These are phyloP conservation scores for Pseudopodoces humilis DNA, from an alignment of 2,113 vertebrate species.

Conservation along the genomic window DNA sequence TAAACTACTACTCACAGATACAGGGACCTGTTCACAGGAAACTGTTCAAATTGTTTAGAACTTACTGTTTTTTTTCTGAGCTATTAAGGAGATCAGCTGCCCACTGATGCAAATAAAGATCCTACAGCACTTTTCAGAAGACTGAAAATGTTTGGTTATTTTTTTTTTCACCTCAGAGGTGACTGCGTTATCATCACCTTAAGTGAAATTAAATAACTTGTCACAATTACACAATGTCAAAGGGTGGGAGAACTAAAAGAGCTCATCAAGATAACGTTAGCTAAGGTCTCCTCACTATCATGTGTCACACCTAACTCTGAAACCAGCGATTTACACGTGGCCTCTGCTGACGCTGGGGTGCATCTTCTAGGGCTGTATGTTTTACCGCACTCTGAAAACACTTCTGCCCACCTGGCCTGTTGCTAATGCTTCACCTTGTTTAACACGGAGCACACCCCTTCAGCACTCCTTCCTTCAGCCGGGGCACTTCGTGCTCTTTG, in stretches of 20 bases:
- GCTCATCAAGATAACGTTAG: neutral
- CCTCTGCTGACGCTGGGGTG: neutral
- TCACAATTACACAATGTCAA: neutral
- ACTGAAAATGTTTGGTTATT: neutral
- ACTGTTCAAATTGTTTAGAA: neutral
- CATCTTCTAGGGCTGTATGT: rapidly evolving
- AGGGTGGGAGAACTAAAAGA: neutral
- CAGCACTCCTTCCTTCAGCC: rapidly evolving
- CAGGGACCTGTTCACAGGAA: neutral
- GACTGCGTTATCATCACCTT: rapidly evolving
- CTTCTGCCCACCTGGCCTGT: rapidly evolving
- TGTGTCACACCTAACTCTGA: rapidly evolving
- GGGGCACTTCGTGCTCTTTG: neutral
- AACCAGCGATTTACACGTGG: rapidly evolving
- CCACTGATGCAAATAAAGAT: neutral
- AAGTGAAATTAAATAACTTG: neutral
- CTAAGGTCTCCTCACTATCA: neutral
- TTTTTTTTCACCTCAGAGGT: neutral
- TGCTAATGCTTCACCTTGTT: too few species aligned
- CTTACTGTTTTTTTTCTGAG: neutral
- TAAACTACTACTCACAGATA: neutral
- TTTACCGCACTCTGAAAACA: neutral
- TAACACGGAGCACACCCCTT: rapidly evolving
- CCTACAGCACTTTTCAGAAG: neutral
- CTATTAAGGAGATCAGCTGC: neutral